Evolutionary conservation across 2,113 vertebrate genomes (phyloP).

Genomic region (Talpa occidentalis): DNA sequence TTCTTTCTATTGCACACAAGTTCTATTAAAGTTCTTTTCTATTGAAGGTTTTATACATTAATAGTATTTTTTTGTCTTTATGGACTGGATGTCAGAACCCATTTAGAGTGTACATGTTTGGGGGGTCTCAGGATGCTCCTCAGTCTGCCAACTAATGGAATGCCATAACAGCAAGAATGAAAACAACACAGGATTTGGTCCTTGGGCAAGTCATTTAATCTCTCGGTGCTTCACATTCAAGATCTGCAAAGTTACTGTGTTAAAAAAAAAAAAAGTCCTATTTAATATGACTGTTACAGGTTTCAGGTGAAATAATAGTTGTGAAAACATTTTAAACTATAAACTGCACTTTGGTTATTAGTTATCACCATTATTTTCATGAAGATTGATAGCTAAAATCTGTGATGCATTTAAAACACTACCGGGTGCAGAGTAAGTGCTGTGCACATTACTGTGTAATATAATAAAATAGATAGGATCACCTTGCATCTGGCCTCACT

Average conservation of each 20-base stretch:
- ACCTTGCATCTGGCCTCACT: neutral
- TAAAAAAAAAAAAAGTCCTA: neutral
- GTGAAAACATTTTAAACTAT: neutral
- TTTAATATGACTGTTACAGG: neutral
- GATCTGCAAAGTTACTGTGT: neutral
- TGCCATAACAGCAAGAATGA: neutral
- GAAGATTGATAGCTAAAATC: neutral
- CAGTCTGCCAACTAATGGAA: too few relatives aligned
- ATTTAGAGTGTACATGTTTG: too few relatives aligned
- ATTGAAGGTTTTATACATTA: too few relatives aligned
- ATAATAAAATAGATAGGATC: neutral
- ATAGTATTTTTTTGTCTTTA: too few relatives aligned
- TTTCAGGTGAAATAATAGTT: slow-evolving; percentile 12
- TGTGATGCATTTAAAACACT: neutral
- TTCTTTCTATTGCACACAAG: too few relatives aligned
- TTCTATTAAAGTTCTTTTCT: too few relatives aligned
- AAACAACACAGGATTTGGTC: neutral
- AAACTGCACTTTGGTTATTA: neutral
- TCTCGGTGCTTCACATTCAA: neutral
- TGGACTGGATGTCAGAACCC: too few relatives aligned
- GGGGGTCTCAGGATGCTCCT: too few relatives aligned
- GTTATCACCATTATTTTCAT: neutral
- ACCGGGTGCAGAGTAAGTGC: neutral
- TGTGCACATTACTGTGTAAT: neutral
- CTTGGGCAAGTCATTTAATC: neutral